Evolutionary conservation across 2,888 invertebrate genomes (phyloP), one percentile per base, ranked within the genome.

Genomic region (Lasioglossum zephyrum): DNA sequence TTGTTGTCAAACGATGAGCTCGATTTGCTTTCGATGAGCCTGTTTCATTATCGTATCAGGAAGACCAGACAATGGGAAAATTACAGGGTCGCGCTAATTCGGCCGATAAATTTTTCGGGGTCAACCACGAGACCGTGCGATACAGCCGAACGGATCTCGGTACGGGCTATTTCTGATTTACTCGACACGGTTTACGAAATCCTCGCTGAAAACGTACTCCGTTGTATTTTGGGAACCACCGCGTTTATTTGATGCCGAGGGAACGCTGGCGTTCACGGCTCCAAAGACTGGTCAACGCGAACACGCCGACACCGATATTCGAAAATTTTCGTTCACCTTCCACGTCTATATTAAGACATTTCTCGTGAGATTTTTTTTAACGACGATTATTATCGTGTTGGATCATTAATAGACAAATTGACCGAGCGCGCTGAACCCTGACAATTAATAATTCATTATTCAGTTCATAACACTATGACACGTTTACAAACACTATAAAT

Each of bases 151-250:
- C 47, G 73, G 75, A 63, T 85, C 75, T 76, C 70, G 44, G 60
- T 73, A 66, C 84, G n/a, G 47, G 78, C 84, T 85, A 85, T 83
- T 85, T 83, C 75, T 79, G 84, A 82, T 77, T 84, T 72, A 75
- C 84, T 78, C 84, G 83, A 18, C 84, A 75, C 75, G 75, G 72
- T 83, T 84, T 84, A 83, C 83, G 84, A 84, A 84, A 84, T 75
- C 75, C 39, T 11, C 72, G 74, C 36, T 26, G 78, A 75, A 78
- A 74, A 63, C 57, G 78, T 63, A n/a, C 74, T 53, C 73, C 39
- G 70, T 26, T 75, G 36, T 84, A 84, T 84, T 84, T 84, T 47
- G 41, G 75, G 84, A 75, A 36, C 31, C 60, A 26, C 31, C 16
- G 41, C 72, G 39, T 79, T 84, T 77, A 77, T 75, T 53, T 53